Base-by-base conservation (phyloP, 2,888 invertebrate genomes). In the Trachelus iudaicus region DNA sequence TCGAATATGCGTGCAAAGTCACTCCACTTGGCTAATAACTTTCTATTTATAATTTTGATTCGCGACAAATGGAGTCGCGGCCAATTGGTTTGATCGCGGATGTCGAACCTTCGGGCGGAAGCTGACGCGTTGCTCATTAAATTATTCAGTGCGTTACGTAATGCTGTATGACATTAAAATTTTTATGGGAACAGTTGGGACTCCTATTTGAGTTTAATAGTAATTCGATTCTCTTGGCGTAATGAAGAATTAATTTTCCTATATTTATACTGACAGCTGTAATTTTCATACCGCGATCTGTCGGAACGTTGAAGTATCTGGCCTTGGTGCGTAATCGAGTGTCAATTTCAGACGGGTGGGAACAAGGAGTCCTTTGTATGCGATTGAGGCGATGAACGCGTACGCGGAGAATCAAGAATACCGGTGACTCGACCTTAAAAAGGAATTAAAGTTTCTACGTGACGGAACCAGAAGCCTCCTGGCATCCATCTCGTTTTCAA, bases 11-110 rank as follows among this genome's bases (percentile, higher is more conserved):
- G 71, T 71, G 37, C 69, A 73, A 83, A 80, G 79, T 73, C 77
- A 80, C 79, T 81, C 77, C 80, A 81, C 83, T 83, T 85, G 79
- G 81, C 76, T 77, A 81, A 79, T 78, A 74, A 80, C 79, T 71
- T 76, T 75, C 79, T 83, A 83, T 83, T 82, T 79, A 81, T 82
- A 82, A 77, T 75, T 15, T 34, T 12, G 15, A 56, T 56, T 56
- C 56, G 56, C 23, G 56, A 56, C 15, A 56, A 56, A 56, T 56
- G 56, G 56, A 56, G 23, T 56, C 56, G 23, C 23, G 56, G 56
- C 56, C 23, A 56, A 56, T 56, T 56, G 56, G 23, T 56, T 56
- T 56, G 56, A 56, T 56, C 9, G 56, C 56, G 56, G 56, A 56
- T 56, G 56, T 56, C 56, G 56, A 56, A 56, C 56, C 56, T 23